Evolutionary conservation across 2,113 vertebrate species (phyloP).

Genomic region (Emydocephalus ijimae): DNA sequence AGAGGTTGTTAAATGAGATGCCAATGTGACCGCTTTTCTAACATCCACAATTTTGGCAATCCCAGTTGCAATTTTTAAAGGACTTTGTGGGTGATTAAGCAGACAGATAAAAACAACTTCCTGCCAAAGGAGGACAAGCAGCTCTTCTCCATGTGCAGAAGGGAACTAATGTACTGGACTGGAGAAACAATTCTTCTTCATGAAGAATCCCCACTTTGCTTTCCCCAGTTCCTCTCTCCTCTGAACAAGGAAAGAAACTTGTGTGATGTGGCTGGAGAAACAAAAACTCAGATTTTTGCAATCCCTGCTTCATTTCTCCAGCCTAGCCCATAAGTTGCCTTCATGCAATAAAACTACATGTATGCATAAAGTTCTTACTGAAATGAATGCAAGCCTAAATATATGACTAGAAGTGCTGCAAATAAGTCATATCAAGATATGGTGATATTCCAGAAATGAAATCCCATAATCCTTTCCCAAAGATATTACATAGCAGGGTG

Average conservation of each 20-base stretch:
- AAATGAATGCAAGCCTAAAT: background rate
- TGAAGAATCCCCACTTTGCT: background rate
- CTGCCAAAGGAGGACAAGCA: background rate
- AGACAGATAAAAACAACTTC: background rate
- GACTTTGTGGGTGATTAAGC: too few relatives aligned
- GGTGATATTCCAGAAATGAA: background rate
- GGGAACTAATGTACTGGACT: background rate
- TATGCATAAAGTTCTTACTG: background rate
- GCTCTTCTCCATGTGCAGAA: background rate
- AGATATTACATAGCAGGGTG: background rate
- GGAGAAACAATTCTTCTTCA: background rate
- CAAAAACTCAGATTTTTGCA: background rate
- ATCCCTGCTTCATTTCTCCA: background rate
- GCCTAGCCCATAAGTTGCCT: background rate
- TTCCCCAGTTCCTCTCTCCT: background rate
- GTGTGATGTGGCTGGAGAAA: background rate
- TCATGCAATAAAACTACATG: background rate
- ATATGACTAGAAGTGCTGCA: background rate
- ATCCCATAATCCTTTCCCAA: background rate
- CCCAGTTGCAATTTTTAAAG: background rate
- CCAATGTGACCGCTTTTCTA: background rate
- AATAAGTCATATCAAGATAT: background rate
- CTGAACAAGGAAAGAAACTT: background rate
- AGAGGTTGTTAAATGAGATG: background rate
- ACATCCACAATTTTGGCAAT: background rate